phyloP scores from a whole-genome alignment of 2,797 vertebrate species.

The Arctocebus calabarensis region DNA sequence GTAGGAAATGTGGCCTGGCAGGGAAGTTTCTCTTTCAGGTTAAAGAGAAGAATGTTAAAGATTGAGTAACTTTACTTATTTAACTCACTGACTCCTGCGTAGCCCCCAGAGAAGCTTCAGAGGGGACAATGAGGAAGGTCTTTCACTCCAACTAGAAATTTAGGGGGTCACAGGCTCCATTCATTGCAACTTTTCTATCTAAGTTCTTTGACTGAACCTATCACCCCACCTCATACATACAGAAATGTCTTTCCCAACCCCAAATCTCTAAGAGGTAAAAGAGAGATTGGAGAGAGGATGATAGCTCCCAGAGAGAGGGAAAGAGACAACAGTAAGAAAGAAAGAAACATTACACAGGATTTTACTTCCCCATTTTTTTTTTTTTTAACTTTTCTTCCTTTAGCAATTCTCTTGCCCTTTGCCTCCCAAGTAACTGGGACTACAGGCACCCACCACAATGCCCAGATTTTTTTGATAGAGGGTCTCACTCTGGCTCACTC shows the following conservation, averaged over 20 bases:
- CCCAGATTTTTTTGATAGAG: too few relatives aligned
- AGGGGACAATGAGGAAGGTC: not conserved
- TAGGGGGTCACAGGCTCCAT: not conserved
- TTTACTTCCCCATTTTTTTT: not conserved
- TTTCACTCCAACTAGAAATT: constrained; percentile 8
- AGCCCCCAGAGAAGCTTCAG: not conserved
- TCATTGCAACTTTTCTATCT: not conserved
- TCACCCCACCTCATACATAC: not conserved
- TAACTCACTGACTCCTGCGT: not conserved
- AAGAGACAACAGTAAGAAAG: not conserved
- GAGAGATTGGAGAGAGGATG: not conserved
- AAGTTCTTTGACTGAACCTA: not conserved
- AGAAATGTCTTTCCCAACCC: not conserved
- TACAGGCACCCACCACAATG: too few relatives aligned
- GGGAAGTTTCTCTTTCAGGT: constrained; percentile 14
- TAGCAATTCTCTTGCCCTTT: too few relatives aligned
- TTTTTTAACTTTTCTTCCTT: too few relatives aligned
- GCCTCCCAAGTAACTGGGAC: too few relatives aligned
- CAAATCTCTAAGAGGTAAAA: not conserved
- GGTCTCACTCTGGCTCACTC: too few relatives aligned
- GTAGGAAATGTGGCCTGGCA: constrained; percentile 26
- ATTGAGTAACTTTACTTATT: not conserved
- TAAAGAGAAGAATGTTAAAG: not conserved
- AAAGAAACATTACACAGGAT: not conserved
- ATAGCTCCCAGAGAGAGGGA: not conserved